Conservation (phyloP, 2,797 vertebrate species). For the Xiphorhynchus erythropygius region DNA sequence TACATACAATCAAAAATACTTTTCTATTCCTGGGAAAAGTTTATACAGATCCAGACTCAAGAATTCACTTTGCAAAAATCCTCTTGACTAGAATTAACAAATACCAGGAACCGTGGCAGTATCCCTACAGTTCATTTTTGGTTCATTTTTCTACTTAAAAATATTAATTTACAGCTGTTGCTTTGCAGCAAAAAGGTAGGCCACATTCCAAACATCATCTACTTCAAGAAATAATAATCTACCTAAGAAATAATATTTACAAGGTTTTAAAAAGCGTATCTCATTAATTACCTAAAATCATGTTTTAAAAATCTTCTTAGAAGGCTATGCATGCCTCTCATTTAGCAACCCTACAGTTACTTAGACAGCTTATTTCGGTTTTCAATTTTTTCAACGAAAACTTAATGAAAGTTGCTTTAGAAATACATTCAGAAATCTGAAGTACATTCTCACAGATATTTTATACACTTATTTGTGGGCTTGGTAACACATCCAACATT, state of each 20-base stretch:
- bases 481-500: neutral
- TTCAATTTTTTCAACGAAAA: neutral
- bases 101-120: neutral
- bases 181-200: neutral
- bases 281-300: neutral
- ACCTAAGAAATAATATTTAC: neutral
- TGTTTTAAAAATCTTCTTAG: neutral
- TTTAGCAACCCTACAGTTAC: neutral
- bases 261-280: neutral
- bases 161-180: neutral
- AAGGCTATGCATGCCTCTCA: neutral
- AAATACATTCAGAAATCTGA: neutral
- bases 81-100: neutral
- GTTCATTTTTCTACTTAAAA: neutral
- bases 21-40: neutral
- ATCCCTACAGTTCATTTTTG: neutral
- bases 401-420: neutral
- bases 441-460: neutral
- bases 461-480: neutral
- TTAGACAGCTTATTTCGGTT: neutral
- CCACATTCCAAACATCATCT: neutral
- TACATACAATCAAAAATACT: neutral
- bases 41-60: neutral
- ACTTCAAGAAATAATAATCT: neutral
- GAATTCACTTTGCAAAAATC: neutral